phyloP scores from a whole-genome alignment of 37 sponge, comb jelly and placozoan species.

The Theonella swinhoei region DNA sequence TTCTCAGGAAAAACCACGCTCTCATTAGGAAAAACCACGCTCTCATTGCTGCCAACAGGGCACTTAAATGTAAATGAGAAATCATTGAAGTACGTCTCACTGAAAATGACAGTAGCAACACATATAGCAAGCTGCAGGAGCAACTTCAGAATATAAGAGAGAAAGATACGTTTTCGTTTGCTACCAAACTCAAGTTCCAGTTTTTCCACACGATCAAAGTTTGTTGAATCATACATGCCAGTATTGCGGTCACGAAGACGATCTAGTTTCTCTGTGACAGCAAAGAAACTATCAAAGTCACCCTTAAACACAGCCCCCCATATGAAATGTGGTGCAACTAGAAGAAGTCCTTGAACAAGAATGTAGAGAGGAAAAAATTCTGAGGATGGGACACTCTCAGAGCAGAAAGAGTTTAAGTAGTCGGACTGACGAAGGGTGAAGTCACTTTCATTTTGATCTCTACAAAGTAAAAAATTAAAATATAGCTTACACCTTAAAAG shows the following conservation, averaged over 20 bases:
- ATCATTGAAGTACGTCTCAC: constrained; percentile 12
- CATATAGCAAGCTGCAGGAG: constrained; percentile 16
- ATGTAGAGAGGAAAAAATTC: constrained; percentile 37
- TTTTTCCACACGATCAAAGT: constrained; percentile 42
- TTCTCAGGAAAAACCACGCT: background rate
- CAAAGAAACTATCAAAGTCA: constrained; percentile 50
- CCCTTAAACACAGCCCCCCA: constrained; percentile 36
- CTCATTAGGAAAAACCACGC: background rate
- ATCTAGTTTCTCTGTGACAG: constrained; percentile 24
- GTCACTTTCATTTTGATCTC: background rate
- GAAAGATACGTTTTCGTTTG: constrained; percentile 10
- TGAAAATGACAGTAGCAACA: constrained; percentile 7
- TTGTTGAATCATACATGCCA: constrained; percentile 37
- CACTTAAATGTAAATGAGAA: constrained; percentile 18
- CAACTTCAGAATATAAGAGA: constrained; percentile 31
- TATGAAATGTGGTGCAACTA: constrained; percentile 49
- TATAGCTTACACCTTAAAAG: too few species aligned
- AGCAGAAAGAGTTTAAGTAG: constrained; percentile 50
- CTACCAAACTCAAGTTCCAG: constrained; percentile 11
- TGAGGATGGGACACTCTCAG: constrained; percentile 23
- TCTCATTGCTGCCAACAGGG: background rate
- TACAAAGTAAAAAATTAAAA: too few species aligned
- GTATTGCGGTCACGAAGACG: constrained; percentile 39
- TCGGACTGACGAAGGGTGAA: constrained; percentile 7
- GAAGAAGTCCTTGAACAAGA: constrained; percentile 34